phyloP scores from a whole-genome alignment of 2,797 vertebrate genomes.

The Enteromius treurensis region DNA sequence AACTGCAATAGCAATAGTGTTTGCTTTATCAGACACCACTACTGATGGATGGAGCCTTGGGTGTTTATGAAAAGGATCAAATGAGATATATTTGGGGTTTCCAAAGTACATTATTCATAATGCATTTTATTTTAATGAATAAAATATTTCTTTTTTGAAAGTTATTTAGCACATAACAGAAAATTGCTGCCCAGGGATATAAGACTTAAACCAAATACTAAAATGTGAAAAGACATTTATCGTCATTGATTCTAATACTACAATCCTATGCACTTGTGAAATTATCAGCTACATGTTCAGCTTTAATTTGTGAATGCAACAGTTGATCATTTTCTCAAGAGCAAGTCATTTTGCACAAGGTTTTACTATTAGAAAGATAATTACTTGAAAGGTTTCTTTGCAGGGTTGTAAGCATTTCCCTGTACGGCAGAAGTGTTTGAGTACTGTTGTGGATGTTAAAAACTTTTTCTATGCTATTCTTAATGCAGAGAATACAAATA shows the following conservation, averaged over 20 bases:
- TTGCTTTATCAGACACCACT: background rate
- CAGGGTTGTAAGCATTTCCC: background rate
- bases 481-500: background rate
- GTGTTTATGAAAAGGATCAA: background rate
- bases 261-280: background rate
- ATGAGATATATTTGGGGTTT: background rate
- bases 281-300: background rate
- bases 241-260: background rate
- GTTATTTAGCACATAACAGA: background rate
- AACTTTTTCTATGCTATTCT: background rate
- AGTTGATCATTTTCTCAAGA: background rate
- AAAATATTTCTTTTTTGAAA: background rate
- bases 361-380: background rate
- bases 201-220: background rate
- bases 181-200: background rate
- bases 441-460: background rate
- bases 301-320: background rate
- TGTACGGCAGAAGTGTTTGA: background rate
- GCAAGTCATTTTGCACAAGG: background rate
- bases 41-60: background rate
- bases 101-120: background rate
- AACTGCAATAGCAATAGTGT: background rate
- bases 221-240: constrained; percentile 4
- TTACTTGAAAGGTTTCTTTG: background rate
- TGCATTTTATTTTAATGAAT: background rate